Base-by-base conservation (phyloP, 2,797 vertebrate genomes). In the Gymnoscopelus microlampas region DNA sequence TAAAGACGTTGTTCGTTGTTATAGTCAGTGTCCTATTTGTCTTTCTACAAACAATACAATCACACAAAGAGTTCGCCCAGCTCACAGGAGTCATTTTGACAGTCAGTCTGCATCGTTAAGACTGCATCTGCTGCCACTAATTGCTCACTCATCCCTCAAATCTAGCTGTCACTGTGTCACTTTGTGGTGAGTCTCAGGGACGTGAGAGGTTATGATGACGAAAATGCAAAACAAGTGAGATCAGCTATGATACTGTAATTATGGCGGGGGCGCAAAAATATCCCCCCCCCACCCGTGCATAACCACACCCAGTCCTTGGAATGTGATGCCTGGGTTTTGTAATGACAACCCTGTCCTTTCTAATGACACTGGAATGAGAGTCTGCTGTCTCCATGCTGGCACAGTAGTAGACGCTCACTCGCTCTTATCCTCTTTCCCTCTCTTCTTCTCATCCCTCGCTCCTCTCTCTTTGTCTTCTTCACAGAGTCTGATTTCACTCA, bases 401-500 rank as follows among this genome's bases (percentile, higher is more conserved):
- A 68, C 35, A 49, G 8, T 4, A 14, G 55, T 74, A 67, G 54
- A 66, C 78, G 51, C 63, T 65, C 72, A 7, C 68, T 32, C 53
- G 70, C 59, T 71, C 19, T 44, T n/a, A 7, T 54, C 29, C 9
- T 65, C 14, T 59, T 49, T 29, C 49, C 12, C n/a, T 13, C 12
- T 47, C 6, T 13, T 5, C 32, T 14, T 32, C 35, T 76, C 65
- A 48, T 73, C 66, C 63, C 32, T 63, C 60, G 56, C 50, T 66
- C 66, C n/a, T 61, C 54, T 44, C 39, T 57, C 24, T 48, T 81
- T 49, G 62, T 83, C 39, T 60, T 60, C 59, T 74, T 70, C 19
- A 13, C 84, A 95, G 92, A 94, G 77, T 90, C 91, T 0, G 94
- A 95, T 86, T 91, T 93, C 74, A 85, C 87, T 3, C 91, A 94